Evolutionary conservation across 1,140 invertebrate genomes (phyloP).

Genomic region (Ceratina australensis): DNA sequence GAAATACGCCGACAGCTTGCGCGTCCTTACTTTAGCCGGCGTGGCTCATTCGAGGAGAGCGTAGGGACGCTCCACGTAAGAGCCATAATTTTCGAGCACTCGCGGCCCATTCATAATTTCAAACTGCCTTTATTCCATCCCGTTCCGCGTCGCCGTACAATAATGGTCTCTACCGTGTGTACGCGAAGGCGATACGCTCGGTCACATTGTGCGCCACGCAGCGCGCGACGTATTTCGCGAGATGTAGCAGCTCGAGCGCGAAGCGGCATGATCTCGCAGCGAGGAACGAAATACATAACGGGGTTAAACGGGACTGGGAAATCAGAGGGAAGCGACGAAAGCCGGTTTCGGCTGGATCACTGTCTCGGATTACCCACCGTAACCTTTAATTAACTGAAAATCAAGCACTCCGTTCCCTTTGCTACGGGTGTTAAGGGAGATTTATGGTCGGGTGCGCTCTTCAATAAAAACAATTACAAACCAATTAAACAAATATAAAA

Average conservation of each 20-base stretch:
- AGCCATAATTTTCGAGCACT: slow-evolving; percentile 60
- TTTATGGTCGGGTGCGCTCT: no score
- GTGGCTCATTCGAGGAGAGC: slow-evolving; percentile 33
- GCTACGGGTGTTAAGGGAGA: background rate
- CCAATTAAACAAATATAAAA: no score
- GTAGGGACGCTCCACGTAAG: slow-evolving; percentile 47
- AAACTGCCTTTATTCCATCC: slow-evolving; percentile 12
- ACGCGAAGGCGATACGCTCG: background rate
- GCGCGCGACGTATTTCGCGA: slow-evolving; percentile 18
- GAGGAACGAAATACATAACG: background rate
- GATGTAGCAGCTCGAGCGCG: slow-evolving; percentile 17
- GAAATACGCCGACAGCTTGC: slow-evolving; percentile 27
- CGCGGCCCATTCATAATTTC: slow-evolving; percentile 36
- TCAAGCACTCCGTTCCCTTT: background rate
- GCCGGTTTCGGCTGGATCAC: background rate
- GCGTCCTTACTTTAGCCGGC: slow-evolving; percentile 30
- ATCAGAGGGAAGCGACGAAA: background rate
- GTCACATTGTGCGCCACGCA: slow-evolving; percentile 14
- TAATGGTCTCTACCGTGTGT: slow-evolving; percentile 35
- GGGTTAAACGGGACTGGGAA: slow-evolving; percentile 16
- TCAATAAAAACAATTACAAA: no score
- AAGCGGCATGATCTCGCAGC: slow-evolving; percentile 29
- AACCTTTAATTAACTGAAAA: background rate
- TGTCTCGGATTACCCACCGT: no score
- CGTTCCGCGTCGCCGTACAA: slow-evolving; percentile 15